These are phyloP conservation scores for Acanthoscelides obtectus DNA, from an alignment of 2,888 invertebrate genomes.

Conservation along the genomic window DNA sequence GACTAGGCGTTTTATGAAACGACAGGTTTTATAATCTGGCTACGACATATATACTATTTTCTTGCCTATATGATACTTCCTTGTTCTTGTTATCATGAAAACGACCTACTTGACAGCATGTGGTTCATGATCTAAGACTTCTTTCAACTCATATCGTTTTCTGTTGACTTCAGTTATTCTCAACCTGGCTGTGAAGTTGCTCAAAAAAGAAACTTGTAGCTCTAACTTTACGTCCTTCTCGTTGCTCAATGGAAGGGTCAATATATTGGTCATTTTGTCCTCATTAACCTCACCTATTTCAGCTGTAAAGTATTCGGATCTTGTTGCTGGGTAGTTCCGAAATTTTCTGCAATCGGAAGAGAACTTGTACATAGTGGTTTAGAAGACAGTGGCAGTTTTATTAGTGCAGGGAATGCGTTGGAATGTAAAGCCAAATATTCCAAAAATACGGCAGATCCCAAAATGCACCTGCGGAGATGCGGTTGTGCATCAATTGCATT, in stretches of 20 bases:
- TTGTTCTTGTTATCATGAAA: neutral
- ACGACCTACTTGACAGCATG: conserved; percentile 13
- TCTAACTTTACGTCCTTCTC: conserved; percentile 6
- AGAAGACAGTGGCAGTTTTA: too few species aligned
- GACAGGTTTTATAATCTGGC: neutral
- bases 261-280: neutral
- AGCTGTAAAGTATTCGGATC: neutral
- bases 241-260: conserved; percentile 12
- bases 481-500: too few species aligned
- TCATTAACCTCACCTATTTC: neutral
- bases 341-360: neutral
- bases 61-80: neutral
- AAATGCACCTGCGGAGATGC: too few species aligned
- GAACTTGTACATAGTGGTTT: too few species aligned
- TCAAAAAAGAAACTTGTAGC: conserved; percentile 12
- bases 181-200: conserved; percentile 8
- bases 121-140: conserved; percentile 18
- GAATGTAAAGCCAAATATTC: too few species aligned
- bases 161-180: conserved; percentile 12
- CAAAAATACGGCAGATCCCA: too few species aligned
- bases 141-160: conserved; percentile 17
- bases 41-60: too few species aligned
- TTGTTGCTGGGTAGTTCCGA: neutral
- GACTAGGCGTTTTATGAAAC: neutral
- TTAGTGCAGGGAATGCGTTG: too few species aligned